These are phyloP conservation scores for Drosophila pseudoananassae DNA, from an alignment of 1,140 invertebrate species.

Conservation along the genomic window DNA sequence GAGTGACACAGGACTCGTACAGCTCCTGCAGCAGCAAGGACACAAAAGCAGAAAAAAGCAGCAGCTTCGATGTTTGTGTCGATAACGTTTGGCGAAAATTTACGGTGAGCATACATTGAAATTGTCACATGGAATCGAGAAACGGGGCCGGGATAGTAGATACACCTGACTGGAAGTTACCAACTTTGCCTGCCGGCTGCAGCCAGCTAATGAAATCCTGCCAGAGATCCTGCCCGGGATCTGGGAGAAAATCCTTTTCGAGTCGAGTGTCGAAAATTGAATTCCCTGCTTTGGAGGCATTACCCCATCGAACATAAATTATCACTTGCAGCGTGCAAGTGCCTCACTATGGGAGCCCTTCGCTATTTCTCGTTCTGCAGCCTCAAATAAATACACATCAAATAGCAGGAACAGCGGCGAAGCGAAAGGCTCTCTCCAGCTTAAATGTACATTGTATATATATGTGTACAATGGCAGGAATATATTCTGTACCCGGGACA, in stretches of 20 bases:
- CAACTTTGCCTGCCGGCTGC: slow-evolving; percentile 12
- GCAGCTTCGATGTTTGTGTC: slow-evolving; percentile 30
- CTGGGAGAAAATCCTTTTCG: slow-evolving; percentile 15
- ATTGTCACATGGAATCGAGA: slow-evolving; percentile 63
- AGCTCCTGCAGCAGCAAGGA: slow-evolving; percentile 12
- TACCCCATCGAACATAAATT: slow-evolving; percentile 70
- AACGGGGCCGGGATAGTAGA: slow-evolving; percentile 26
- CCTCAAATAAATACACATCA: slow-evolving; percentile 54
- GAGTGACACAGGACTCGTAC: slow-evolving; percentile 55
- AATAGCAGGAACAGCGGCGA: slow-evolving; percentile 8
- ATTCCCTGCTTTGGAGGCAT: slow-evolving; percentile 27
- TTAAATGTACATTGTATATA: slow-evolving; percentile 6
- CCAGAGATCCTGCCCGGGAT: slow-evolving; percentile 5
- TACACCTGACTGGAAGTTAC: slow-evolving; percentile 31
- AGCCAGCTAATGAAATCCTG: slow-evolving; percentile 40
- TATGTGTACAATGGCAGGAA: neutral
- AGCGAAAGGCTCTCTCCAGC: slow-evolving; percentile 25
- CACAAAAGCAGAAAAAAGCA: slow-evolving; percentile 7
- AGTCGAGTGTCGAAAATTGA: slow-evolving; percentile 34
- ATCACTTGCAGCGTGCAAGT: slow-evolving; percentile 56
- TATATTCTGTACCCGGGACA: slow-evolving; percentile 24
- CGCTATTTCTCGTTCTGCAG: slow-evolving; percentile 12
- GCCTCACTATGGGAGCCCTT: slow-evolving; percentile 26
- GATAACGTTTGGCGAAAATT: slow-evolving; percentile 72
- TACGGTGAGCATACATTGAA: slow-evolving; percentile 78